Evolutionary conservation across 1,140 invertebrate species (phyloP), one percentile per base, ranked within the genome.

Genomic region (Teleopsis dalmanni): DNA sequence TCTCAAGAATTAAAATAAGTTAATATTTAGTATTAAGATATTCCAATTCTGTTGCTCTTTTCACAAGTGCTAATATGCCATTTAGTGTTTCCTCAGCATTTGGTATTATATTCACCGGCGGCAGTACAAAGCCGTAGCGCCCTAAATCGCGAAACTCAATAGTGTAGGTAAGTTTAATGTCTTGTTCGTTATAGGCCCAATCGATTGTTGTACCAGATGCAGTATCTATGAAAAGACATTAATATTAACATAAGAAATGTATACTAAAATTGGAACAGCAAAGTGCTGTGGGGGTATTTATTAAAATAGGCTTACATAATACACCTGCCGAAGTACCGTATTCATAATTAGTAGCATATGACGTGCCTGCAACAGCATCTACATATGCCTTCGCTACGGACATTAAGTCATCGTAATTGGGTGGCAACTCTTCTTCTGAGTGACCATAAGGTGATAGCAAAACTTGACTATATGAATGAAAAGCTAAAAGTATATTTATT

Each of bases 71-170:
- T 62, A 81, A 77, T 13, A 95, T 71, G 3, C 81, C 91, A 9
- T 81, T 82, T 56, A 88, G 79, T 5, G 85, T 85, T 73, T 95
- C 91, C 54, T 82, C 79, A 1, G 84, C 87, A 14, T 88, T 88
- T 0, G 85, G 81, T 35, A 82, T 71, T 51, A 96, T 95, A 55
- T 85, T 82, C 8, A 72, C 73, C 3, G 87, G 83, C 0, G 92
- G 92, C 27, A 96, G 72, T 1, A 92, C 65, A 63, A 96, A 97
- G 0, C 92, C 91, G 60, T 87, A 86, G 41, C 76, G 75, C 9
- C 92, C 91, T 14, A 79, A 84, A 63, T 95, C 86, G n/a, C n/a
- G n/a, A n/a, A n/a, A n/a, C n/a, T n/a, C n/a, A n/a, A n/a, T n/a
- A n/a, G n/a, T n/a, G n/a, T n/a, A n/a, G n/a, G n/a, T n/a, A n/a